Base-by-base conservation (phyloP, 64 coral and sea anemone species). In the Porites lutea region DNA sequence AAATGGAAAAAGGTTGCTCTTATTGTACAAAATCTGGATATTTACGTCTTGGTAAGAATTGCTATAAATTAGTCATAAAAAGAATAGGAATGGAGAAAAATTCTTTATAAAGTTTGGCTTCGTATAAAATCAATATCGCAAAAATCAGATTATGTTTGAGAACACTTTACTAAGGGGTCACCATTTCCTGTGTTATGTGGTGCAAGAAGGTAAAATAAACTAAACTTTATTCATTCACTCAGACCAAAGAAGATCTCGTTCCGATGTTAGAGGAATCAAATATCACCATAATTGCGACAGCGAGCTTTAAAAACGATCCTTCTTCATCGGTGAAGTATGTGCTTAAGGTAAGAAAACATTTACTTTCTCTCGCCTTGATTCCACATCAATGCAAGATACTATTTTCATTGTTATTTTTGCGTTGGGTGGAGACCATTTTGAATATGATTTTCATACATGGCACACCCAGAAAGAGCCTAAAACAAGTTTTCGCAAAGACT, bases 241-340 rank as follows among this genome's bases (percentile, higher is more conserved):
- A 93, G 91, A 93, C 91, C 14, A 93, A 78, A 93, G 91, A 93
- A 70, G 51, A 78, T 13, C 91, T 93, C 11, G 57, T 93, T 64
- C 59, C 71, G 45, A 46, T 78, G 83, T 23, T 87, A 6, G 71
- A 63, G 54, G 58, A 67, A 45, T 52, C 83, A 76, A 93, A 93
- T 43, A 93, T 93, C 9, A 93, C 91, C 4, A 65, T 93, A 13
- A 64, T 87, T 51, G 71, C 82, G 4, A 74, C 91, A 54, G 91
- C 87, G 52, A 81, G 82, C 8, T 93, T 93, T 67, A 78, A 47
- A 69, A 75, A 87, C 11, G 74, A 93, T 16, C 91, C 91, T 47
- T 72, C 71, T 5, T 73, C 66, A n/a, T 65, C 71, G 22, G 81
- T 91, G 53, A 91, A 63, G 71, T 84, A 84, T 84, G 20, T 91